Evolutionary conservation across 2,113 vertebrate species (phyloP).

Genomic region (Octodon degus): DNA sequence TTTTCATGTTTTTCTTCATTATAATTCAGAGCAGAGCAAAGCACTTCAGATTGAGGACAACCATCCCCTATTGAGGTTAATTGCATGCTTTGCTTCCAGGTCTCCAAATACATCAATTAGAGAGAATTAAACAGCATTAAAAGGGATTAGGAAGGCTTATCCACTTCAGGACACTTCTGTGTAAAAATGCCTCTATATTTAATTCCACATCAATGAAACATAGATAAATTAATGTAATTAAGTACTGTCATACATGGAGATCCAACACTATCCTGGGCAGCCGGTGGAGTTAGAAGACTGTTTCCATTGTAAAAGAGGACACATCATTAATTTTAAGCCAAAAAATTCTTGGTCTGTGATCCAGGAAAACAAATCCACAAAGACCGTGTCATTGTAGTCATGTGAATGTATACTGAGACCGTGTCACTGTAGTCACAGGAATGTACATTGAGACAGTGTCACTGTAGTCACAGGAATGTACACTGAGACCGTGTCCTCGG

Average conservation of each 20-base stretch:
- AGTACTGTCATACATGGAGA: background rate
- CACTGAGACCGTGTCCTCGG: rapidly evolving
- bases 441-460: background rate
- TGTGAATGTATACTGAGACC: background rate
- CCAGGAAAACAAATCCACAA: background rate
- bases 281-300: background rate
- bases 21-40: background rate
- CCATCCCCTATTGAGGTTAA: background rate
- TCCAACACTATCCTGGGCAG: background rate
- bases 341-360: background rate
- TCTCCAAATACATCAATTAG: constrained; percentile 18
- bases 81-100: background rate
- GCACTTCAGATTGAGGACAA: constrained; percentile 7
- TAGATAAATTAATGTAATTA: background rate
- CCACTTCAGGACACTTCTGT: background rate
- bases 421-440: background rate
- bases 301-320: background rate
- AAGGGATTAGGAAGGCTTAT: constrained; percentile 22
- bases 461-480: background rate
- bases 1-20: background rate
- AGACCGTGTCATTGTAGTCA: background rate
- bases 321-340: background rate
- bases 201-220: background rate
- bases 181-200: background rate
- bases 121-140: constrained; percentile 37